Conservation (phyloP, 2,888 invertebrate genomes). For the Troides helena region DNA sequence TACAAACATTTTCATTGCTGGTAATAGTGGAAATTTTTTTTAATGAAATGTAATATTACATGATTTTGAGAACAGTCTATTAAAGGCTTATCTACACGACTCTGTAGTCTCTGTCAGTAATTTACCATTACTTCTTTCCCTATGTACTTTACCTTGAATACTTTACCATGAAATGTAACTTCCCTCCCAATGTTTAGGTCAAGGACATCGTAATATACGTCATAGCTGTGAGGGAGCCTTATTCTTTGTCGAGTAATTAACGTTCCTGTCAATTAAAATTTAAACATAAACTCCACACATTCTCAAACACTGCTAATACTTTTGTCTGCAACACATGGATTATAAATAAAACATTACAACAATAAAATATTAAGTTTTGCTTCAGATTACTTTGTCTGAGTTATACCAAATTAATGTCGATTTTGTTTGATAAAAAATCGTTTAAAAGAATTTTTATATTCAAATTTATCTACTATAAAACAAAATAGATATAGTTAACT, state of each 20-base stretch:
- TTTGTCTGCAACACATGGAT: no score
- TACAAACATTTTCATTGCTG: not conserved
- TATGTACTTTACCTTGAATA: constrained; percentile 72
- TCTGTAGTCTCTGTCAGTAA: not conserved
- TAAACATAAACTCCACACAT: not conserved
- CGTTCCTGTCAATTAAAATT: constrained; percentile 77
- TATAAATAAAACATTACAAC: no score
- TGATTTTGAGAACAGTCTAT: no score
- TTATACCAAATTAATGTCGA: not conserved
- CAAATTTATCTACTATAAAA: not conserved
- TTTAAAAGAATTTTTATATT: not conserved
- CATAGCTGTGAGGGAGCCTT: constrained; percentile 86
- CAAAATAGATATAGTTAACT: no score
- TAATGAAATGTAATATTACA: no score
- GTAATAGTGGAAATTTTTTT: not conserved
- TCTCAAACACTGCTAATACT: not conserved
- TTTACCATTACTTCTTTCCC: not conserved
- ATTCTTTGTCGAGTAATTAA: constrained; percentile 91
- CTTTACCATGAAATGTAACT: constrained; percentile 89
- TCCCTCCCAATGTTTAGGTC: constrained; percentile 93
- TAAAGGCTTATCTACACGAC: no score
- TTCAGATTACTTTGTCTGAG: not conserved
- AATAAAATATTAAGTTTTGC: no score
- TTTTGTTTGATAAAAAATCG: not conserved
- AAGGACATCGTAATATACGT: constrained; percentile 89